Evolutionary conservation across 1,140 invertebrate species (phyloP).

Genomic region (Scaptomyza pallida): DNA sequence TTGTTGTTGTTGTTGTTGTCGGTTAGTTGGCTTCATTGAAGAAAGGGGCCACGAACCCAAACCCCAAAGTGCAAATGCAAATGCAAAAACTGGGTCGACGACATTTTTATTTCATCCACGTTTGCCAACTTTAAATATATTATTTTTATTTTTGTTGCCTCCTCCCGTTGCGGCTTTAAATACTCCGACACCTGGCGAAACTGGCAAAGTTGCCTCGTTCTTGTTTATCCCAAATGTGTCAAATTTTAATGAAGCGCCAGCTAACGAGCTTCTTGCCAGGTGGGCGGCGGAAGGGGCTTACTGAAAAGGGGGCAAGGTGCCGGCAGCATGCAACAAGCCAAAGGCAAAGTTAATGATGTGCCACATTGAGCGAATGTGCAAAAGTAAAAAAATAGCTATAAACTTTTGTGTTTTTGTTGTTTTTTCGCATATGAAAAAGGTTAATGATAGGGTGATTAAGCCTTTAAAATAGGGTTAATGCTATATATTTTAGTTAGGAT

Average conservation of each 20-base stretch:
- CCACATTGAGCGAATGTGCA: conserved; percentile 5
- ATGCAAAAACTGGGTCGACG: conserved; percentile 71
- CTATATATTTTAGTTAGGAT: neutral
- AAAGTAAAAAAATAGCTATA: conserved; percentile 6
- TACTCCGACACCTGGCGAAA: neutral
- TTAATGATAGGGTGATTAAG: neutral
- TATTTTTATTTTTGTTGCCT: neutral
- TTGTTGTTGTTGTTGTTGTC: too few species aligned
- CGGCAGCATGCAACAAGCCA: conserved; percentile 16
- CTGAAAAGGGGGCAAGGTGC: neutral
- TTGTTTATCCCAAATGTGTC: conserved; percentile 63
- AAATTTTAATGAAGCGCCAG: conserved; percentile 76
- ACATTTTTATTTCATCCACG: conserved; percentile 21
- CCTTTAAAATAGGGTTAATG: neutral
- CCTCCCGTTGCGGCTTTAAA: conserved; percentile 40
- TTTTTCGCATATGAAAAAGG: neutral
- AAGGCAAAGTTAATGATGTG: conserved; percentile 32
- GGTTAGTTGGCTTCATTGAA: conserved; percentile 65
- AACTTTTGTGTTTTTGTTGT: neutral
- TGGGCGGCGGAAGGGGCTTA: neutral
- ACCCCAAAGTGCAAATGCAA: conserved; percentile 53
- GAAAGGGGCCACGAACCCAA: conserved; percentile 1
- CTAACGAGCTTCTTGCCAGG: conserved; percentile 65
- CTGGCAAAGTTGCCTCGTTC: neutral
- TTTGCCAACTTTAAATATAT: conserved; percentile 22